A percentile compares a stretch with the other conserved stretches of the same genome.
Conservation (phyloP, 1,140 invertebrate genomes). For the Lucilia cuprina region DNA sequence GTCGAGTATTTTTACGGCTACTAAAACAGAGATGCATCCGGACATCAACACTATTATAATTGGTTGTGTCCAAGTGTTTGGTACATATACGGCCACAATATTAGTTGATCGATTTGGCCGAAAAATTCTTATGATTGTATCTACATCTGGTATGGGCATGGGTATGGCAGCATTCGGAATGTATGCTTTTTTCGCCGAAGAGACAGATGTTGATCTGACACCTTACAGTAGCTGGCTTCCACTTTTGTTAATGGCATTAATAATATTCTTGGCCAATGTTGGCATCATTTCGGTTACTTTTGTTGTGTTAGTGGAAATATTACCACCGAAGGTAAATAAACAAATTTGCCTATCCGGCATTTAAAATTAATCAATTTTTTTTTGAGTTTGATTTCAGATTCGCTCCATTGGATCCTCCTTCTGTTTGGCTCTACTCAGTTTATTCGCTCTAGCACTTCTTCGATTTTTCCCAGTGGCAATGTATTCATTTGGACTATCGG, state of each 20-base stretch:
- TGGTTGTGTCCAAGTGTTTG: constrained; percentile 65
- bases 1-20: constrained; percentile 70
- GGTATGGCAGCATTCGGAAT: constrained; percentile 47
- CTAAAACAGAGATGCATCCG: constrained; percentile 66
- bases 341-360: background rate
- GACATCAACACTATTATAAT: constrained; percentile 67
- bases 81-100: constrained; percentile 56
- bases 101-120: constrained; percentile 55
- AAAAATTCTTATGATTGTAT: constrained; percentile 49
- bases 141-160: constrained; percentile 46
- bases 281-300: constrained; percentile 53
- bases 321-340: constrained; percentile 46
- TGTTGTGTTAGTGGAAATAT: constrained; percentile 54
- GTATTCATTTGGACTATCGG: constrained; percentile 49
- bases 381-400: constrained; percentile 36
- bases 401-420: constrained; percentile 48
- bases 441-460: constrained; percentile 50
- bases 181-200: constrained; percentile 52
- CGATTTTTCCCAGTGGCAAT: constrained; percentile 55
- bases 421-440: constrained; percentile 50
- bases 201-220: constrained; percentile 44
- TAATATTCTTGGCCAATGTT: constrained; percentile 52
- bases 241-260: constrained; percentile 49
- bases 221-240: constrained; percentile 51
- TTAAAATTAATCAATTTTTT: too few species aligned